Evolutionary conservation across 2,113 vertebrate species (phyloP).

Genomic region (Microtus pennsylvanicus): DNA sequence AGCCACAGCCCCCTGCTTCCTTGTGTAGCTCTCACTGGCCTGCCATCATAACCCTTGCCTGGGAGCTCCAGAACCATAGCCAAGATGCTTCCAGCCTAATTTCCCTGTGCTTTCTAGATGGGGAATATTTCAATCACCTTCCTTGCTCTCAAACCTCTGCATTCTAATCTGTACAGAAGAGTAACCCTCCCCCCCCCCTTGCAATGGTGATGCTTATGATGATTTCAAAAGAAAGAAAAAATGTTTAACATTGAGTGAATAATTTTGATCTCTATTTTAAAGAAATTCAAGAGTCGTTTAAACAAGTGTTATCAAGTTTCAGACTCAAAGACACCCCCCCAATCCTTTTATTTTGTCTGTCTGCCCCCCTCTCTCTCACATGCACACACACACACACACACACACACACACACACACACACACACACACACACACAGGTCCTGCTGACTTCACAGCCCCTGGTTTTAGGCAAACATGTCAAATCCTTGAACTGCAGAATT

Average conservation of each 20-base stretch:
- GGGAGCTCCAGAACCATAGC: background rate
- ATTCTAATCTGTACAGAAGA: background rate
- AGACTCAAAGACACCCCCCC: background rate
- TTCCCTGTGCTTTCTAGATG: background rate
- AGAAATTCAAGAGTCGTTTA: background rate
- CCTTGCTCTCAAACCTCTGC: background rate
- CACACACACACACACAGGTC: background rate
- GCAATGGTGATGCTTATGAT: background rate
- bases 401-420: background rate
- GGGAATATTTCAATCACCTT: background rate
- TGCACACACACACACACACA: background rate
- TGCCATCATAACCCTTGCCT: background rate
- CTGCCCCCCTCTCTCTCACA: background rate
- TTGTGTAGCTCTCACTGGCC: fast-evolving
- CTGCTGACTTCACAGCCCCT: background rate
- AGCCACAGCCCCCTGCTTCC: background rate
- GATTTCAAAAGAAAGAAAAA: background rate
- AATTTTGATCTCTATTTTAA: background rate
- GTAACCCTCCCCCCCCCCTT: too few relatives aligned
- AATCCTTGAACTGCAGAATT: slow-evolving; percentile 55
- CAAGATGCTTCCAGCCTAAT: background rate
- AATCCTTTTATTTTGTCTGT: background rate
- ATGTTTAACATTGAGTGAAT: background rate
- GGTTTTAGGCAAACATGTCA: slow-evolving; percentile 51
- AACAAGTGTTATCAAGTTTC: background rate